Evolutionary conservation across 2,888 invertebrate species (phyloP).

Genomic region (Archips xylosteana): DNA sequence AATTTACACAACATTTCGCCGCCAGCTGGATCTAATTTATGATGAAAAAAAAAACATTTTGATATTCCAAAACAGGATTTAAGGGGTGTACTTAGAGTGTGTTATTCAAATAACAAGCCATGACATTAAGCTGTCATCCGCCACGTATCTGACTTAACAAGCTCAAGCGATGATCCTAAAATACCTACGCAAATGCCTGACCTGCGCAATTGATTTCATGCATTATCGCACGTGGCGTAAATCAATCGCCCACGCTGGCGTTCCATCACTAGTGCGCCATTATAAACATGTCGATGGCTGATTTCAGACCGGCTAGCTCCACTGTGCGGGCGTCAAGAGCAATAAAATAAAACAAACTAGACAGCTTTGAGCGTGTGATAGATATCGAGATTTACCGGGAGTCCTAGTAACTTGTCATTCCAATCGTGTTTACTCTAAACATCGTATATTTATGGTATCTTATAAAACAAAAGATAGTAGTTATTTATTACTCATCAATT

Average conservation of each 20-base stretch:
- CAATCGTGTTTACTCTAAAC: conserved; percentile 24
- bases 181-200: conserved; percentile 35
- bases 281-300: conserved; percentile 47
- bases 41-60: not conserved
- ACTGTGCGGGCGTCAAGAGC: conserved; percentile 62
- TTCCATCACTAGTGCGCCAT: conserved; percentile 40
- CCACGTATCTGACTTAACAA: conserved; percentile 23
- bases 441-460: conserved; percentile 20
- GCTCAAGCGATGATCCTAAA: conserved; percentile 34
- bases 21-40: not conserved
- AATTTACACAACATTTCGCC: conserved; percentile 2
- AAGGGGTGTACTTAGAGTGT: not conserved
- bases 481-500: not conserved
- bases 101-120: not conserved
- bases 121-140: conserved; percentile 20
- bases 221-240: conserved; percentile 54
- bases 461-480: conserved; percentile 11
- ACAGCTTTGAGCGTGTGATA: conserved; percentile 50
- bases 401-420: conserved; percentile 40
- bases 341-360: conserved; percentile 68
- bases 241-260: conserved; percentile 71
- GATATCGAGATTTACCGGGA: conserved; percentile 42
- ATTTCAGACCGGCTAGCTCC: conserved; percentile 51
- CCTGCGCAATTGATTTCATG: conserved; percentile 43
- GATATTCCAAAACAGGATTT: not conserved